Evolutionary conservation across 2,888 invertebrate genomes (phyloP).

Genomic region (Catonia carolina): DNA sequence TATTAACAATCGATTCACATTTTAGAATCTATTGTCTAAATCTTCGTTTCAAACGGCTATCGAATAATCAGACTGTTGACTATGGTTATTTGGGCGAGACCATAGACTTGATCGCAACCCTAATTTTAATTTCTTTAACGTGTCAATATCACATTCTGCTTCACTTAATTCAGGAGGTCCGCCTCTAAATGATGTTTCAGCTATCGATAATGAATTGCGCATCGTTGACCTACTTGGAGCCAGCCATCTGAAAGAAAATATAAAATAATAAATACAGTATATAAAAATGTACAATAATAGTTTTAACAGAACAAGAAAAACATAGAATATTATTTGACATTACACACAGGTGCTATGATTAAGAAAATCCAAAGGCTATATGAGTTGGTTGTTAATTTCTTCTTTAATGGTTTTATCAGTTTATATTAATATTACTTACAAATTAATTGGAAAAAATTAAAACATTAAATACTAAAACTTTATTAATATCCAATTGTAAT

Average conservation of each 20-base stretch:
- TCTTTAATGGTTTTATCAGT: too few species aligned
- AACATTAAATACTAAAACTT: too few species aligned
- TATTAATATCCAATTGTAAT: too few species aligned
- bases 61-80: slow-evolving; percentile 63
- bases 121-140: slow-evolving; percentile 63
- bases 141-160: slow-evolving; percentile 67
- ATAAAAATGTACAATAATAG: too few species aligned
- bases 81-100: slow-evolving; percentile 49
- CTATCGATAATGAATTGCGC: slow-evolving; percentile 57
- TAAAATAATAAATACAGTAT: neutral
- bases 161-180: slow-evolving; percentile 53
- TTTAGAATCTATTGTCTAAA: neutral
- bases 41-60: slow-evolving; percentile 56
- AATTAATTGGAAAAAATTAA: too few species aligned
- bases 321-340: too few species aligned
- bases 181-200: slow-evolving; percentile 37
- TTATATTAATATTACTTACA: too few species aligned
- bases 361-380: too few species aligned
- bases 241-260: slow-evolving; percentile 29
- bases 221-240: slow-evolving; percentile 45
- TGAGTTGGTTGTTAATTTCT: too few species aligned
- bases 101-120: slow-evolving; percentile 62
- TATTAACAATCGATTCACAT: too few species aligned
- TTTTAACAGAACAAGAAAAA: too few species aligned
- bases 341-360: too few species aligned